These are phyloP conservation scores for Drosophila nikananu DNA, from an alignment of 1,140 invertebrate genomes.

Conservation along the genomic window DNA sequence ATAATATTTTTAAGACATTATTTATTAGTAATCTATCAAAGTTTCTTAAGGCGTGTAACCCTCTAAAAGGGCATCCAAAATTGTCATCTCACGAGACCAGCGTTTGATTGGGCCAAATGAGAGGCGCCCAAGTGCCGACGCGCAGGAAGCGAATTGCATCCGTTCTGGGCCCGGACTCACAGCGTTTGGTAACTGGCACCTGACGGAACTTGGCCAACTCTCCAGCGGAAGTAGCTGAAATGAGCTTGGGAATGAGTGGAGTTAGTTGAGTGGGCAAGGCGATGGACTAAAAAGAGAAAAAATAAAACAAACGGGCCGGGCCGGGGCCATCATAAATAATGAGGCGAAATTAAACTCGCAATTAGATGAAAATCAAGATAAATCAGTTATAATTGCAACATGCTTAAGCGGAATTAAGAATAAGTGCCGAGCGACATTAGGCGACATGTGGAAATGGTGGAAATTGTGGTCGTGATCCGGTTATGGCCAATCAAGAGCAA, in stretches of 20 bases:
- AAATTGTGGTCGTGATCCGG: slow-evolving; percentile 32
- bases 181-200: slow-evolving; percentile 65
- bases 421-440: slow-evolving; percentile 50
- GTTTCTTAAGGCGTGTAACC: neutral
- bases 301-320: slow-evolving; percentile 24
- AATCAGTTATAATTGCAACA: slow-evolving; percentile 67
- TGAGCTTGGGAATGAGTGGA: slow-evolving; percentile 64
- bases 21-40: neutral
- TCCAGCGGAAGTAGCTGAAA: slow-evolving; percentile 69
- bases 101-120: slow-evolving; percentile 76
- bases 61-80: slow-evolving; percentile 26
- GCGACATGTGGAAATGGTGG: slow-evolving; percentile 30
- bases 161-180: slow-evolving; percentile 55
- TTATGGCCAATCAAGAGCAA: slow-evolving; percentile 14
- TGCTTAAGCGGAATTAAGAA: slow-evolving; percentile 59
- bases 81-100: slow-evolving; percentile 30
- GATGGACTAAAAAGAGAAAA: slow-evolving; percentile 13
- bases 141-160: slow-evolving; percentile 73
- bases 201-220: slow-evolving; percentile 57
- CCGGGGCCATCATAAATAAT: slow-evolving; percentile 68
- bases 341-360: slow-evolving; percentile 72
- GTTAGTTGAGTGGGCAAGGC: slow-evolving; percentile 35
- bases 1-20: too few relatives aligned
- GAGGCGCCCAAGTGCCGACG: slow-evolving; percentile 46
- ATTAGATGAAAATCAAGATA: slow-evolving; percentile 77